Evolutionary conservation across 2,888 invertebrate species (phyloP).

Genomic region (Himalopsyche japonica): DNA sequence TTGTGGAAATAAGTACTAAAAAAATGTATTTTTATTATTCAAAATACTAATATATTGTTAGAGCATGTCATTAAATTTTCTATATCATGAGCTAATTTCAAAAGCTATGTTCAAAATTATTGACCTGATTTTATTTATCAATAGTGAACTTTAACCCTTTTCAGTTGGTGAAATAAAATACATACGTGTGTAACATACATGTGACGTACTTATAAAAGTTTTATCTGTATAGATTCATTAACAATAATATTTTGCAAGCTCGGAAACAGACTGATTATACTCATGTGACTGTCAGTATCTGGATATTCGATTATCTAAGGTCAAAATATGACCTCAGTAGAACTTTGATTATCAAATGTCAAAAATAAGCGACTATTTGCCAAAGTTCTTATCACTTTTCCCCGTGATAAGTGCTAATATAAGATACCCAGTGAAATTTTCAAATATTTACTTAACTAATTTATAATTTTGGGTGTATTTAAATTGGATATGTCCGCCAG

Average conservation of each 20-base stretch:
- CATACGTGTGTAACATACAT: neutral
- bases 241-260: neutral
- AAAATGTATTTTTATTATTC: too few relatives aligned
- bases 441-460: neutral
- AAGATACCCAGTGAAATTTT: neutral
- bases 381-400: neutral
- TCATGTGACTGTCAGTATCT: neutral
- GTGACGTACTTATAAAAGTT: neutral
- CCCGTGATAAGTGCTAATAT: neutral
- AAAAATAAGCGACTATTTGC: neutral
- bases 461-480: neutral
- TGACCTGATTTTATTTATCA: neutral
- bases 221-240: neutral
- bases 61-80: too few relatives aligned
- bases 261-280: neutral
- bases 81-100: too few relatives aligned
- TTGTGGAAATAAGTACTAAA: too few relatives aligned
- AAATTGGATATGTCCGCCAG: too few relatives aligned
- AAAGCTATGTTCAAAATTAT: neutral
- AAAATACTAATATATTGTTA: too few relatives aligned
- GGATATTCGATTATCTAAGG: neutral
- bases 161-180: neutral
- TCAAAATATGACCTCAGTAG: neutral
- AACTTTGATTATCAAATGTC: neutral
- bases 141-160: neutral